Base-by-base conservation (phyloP, 1,140 invertebrate species). In the Zaprionus inermis region DNA sequence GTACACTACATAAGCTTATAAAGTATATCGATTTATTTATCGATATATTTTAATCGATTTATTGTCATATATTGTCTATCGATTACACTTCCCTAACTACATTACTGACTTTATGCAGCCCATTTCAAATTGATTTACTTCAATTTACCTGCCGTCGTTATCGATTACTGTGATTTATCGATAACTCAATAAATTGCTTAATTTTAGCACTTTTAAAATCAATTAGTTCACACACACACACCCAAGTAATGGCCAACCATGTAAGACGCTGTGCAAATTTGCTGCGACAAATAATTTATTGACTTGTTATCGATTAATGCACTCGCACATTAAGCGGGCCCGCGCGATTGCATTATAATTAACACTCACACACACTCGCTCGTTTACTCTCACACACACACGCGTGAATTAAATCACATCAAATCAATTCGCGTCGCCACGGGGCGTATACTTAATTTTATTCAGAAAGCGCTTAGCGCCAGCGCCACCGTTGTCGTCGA, bases 401-500 rank as follows among this genome's bases (percentile, higher is more conserved):
- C 76, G 79, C 71, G 54, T 66, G 68, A 72, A 81, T 72, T 72
- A 84, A 82, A 78, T 61, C 70, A 70, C 70, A 84, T 76, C 80
- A 84, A 89, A 89, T 89, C 78, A 81, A 84, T 90, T 84, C 68
- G 61, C 69, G 85, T 81, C 85, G 57, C 74, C 66, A 84, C 72
- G 81, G 84, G 84, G 84, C 83, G 84, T 88, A 88, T 88, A 63
- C 75, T 84, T 75, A 58, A 89, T 89, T 79, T 80, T 79, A 57
- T 66, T 72, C 36, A 51, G 28, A 18, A 59, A 41, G 28, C 49
- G n/a, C 49, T 22, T 11, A 57, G 46, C 54, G 1, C 22, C 18
- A 66, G 83, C 83, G 83, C 83, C 83, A 89, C 44, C 76, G 32
- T 5, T 44, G 22, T 44, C 76, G 32, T 5, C 54, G 22, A 22